These are phyloP conservation scores for Amorpha juglandis DNA, from an alignment of 2,888 invertebrate genomes.

Conservation along the genomic window DNA sequence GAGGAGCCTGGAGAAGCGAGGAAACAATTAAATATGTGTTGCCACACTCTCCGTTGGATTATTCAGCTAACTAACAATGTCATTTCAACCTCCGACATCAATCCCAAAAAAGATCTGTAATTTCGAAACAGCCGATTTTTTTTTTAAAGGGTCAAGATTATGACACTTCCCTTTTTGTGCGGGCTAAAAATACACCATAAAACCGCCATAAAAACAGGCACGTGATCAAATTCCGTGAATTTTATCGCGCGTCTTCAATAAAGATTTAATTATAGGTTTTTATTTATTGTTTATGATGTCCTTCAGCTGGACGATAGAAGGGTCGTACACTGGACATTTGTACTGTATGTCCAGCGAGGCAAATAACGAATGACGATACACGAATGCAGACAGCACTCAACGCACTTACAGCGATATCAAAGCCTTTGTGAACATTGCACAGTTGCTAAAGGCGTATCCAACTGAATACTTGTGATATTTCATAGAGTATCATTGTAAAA, in stretches of 20 bases:
- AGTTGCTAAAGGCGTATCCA: conserved; percentile 7
- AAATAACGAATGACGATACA: not conserved
- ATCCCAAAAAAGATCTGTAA: no score
- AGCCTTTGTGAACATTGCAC: conserved; percentile 11
- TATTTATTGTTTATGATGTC: not conserved
- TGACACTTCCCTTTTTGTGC: no score
- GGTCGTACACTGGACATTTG: not conserved
- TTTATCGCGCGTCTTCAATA: not conserved
- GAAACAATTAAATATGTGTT: no score
- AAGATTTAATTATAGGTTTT: not conserved
- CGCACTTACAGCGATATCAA: conserved; percentile 17
- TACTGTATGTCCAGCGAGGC: not conserved
- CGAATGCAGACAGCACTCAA: not conserved
- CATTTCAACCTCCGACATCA: no score
- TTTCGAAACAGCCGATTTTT: no score
- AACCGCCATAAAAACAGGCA: not conserved
- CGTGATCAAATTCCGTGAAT: conserved; percentile 1
- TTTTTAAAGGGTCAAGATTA: no score
- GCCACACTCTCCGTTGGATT: no score
- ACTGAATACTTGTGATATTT: not conserved
- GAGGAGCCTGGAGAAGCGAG: no score
- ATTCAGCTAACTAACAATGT: no score
- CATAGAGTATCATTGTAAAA: not conserved
- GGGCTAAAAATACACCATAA: not conserved
- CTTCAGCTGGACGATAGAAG: not conserved